Evolutionary conservation across 2,797 vertebrate genomes (phyloP), one percentile per base, ranked within the genome.

Genomic region (Odontamblyopus lacepedii): DNA sequence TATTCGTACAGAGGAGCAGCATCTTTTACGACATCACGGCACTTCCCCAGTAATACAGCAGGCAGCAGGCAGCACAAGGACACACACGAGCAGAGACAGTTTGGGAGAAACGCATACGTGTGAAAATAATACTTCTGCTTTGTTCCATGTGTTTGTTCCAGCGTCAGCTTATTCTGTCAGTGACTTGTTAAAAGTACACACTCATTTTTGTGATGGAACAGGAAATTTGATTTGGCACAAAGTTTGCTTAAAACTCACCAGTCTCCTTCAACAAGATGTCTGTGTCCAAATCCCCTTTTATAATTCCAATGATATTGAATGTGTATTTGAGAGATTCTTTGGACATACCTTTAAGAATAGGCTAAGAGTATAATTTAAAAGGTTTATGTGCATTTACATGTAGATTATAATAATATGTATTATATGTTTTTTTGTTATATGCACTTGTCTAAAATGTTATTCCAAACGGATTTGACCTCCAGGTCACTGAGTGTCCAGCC

Each of bases 81-180:
- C 64, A 18, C 77, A 1, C 51, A 56, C 38, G 82, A 82, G 38
- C 81, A 92, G 6, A 95, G 93, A 82, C 94, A 95, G 88, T 98
- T 98, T 80, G 96, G 96, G 74, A 96, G 95, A 84, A 99, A 97
- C 0, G 96, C 95, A 16, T 99, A 98, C 0, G 97, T 99, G 79
- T 98, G 81, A 94, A 70, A 18, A n/a, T 19, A n/a, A 23, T n/a
- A 26, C n/a, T 12, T 56, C 26, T 60, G 5, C 35, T 63, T 32
- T 63, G 18, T 41, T 38, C 18, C 9, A 63, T 6, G 18, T 63
- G 32, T 64, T n/a, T 38, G 32, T 63, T 38, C 63, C 23, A 41
- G 61, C 8, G 18, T 38, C 62, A 35, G 26, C 32, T 62, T 59
- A 38, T 81, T 77, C 68, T 84, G 60, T 83, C 78, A 87, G 8